Conservation (phyloP, 2,797 vertebrate genomes). For the Pangasius krempfi region DNA sequence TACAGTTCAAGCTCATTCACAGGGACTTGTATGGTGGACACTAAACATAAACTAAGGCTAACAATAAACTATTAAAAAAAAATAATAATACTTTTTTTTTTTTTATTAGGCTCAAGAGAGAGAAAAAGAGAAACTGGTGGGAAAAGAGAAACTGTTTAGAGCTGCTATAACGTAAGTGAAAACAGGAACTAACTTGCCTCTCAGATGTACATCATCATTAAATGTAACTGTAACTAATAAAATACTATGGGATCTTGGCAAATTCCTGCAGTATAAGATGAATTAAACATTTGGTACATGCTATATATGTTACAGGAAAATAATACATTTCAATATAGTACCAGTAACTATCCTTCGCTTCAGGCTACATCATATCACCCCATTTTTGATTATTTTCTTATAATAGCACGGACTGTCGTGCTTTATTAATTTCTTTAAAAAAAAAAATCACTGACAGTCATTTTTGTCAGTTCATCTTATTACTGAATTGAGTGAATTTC, state of each 20-base stretch:
- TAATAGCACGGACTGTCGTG: neutral
- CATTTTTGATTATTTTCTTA: neutral
- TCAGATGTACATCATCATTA: neutral
- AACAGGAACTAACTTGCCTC: neutral
- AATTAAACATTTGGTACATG: neutral
- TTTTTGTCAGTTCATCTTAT: neutral
- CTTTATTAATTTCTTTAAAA: neutral
- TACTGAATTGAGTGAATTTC: neutral
- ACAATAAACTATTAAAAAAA: neutral
- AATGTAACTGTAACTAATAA: neutral
- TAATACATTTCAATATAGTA: neutral
- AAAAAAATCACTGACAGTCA: neutral
- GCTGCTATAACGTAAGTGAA: neutral
- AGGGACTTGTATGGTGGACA: neutral
- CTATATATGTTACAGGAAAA: neutral
- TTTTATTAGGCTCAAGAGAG: neutral
- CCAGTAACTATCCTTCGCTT: neutral
- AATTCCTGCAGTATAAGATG: neutral
- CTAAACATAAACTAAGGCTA: neutral
- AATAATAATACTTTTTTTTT: neutral
- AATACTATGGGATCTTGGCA: neutral
- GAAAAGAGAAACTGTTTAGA: neutral
- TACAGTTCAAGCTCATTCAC: neutral
- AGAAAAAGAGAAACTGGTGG: neutral
- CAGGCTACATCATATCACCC: neutral